Evolutionary conservation across 2,888 invertebrate genomes (phyloP).

Genomic region (Homarus gammarus): DNA sequence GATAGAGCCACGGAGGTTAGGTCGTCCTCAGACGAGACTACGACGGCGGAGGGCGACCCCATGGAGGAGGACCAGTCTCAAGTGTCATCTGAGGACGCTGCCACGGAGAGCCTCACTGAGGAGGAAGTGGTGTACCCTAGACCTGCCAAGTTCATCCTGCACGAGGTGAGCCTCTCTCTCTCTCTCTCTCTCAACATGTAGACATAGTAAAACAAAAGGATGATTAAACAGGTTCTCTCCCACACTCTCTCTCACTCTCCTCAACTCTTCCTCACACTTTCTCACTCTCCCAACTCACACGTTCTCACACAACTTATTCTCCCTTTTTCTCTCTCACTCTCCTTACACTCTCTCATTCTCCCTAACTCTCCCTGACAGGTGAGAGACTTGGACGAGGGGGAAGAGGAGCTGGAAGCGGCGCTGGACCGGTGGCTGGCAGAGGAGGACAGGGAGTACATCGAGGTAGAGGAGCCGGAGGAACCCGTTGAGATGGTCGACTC

Average conservation of each 20-base stretch:
- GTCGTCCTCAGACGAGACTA: conserved; percentile 58
- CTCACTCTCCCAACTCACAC: too few relatives aligned
- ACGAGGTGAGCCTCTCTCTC: conserved; percentile 31
- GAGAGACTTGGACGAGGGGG: conserved; percentile 57
- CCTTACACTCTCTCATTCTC: too few relatives aligned
- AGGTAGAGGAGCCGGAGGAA: conserved; percentile 89
- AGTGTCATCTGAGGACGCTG: conserved; percentile 60
- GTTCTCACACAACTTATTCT: too few relatives aligned
- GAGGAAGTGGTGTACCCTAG: conserved; percentile 50
- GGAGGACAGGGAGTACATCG: conserved; percentile 88
- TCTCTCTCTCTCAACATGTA: background rate
- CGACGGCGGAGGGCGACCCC: conserved; percentile 52
- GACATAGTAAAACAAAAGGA: background rate
- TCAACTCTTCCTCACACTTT: too few relatives aligned
- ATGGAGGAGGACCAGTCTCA: conserved; percentile 62
- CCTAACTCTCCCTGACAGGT: too few relatives aligned
- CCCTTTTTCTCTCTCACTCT: too few relatives aligned
- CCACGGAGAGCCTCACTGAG: conserved; percentile 29
- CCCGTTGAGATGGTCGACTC: conserved; percentile 92
- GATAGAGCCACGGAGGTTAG: conserved; percentile 40
- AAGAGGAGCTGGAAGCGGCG: conserved; percentile 65
- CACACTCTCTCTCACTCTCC: too few relatives aligned
- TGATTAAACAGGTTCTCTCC: too few relatives aligned
- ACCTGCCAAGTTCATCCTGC: conserved; percentile 43
- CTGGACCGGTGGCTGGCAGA: conserved; percentile 67